Percentiles rank a stretch among this genome's conserved stretches.
phyloP scores from a whole-genome alignment of 2,888 invertebrate genomes.

The Operophtera brumata region DNA sequence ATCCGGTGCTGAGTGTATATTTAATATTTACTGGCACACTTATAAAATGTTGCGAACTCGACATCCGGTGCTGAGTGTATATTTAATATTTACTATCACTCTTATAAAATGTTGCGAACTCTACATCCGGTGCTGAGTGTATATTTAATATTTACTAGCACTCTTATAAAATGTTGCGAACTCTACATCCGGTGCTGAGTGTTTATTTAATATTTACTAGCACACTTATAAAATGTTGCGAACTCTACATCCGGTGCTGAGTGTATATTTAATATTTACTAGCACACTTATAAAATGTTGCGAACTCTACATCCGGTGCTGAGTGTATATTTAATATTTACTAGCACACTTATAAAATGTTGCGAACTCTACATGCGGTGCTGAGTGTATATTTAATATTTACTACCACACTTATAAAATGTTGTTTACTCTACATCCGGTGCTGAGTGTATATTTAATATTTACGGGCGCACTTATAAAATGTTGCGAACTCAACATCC shows the following conservation, averaged over 20 bases:
- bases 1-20: background rate
- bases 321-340: conserved; percentile 1
- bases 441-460: background rate
- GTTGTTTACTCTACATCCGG: conserved; percentile 3
- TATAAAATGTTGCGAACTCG: conserved; percentile 6
- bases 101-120: conserved; percentile 6
- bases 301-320: background rate
- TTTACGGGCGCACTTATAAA: conserved; percentile 6
- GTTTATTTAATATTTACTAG: conserved; percentile 2
- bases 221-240: conserved; percentile 8
- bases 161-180: conserved; percentile 6
- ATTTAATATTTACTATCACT: conserved; percentile 6
- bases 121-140: background rate
- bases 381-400: background rate
- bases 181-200: background rate
- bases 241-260: background rate
- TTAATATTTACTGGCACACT: conserved; percentile 6
- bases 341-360: conserved; percentile 7
- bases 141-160: conserved; percentile 5
- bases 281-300: conserved; percentile 8
- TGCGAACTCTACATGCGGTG: conserved; percentile 1
- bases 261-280: conserved; percentile 1
- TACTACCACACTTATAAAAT: conserved; percentile 7
- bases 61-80: background rate
- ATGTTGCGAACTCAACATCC: conserved; percentile 6